Percentiles rank a stretch among this genome's conserved stretches.
phyloP scores from a whole-genome alignment of 2,113 vertebrate genomes.

The Nettapus auritus region DNA sequence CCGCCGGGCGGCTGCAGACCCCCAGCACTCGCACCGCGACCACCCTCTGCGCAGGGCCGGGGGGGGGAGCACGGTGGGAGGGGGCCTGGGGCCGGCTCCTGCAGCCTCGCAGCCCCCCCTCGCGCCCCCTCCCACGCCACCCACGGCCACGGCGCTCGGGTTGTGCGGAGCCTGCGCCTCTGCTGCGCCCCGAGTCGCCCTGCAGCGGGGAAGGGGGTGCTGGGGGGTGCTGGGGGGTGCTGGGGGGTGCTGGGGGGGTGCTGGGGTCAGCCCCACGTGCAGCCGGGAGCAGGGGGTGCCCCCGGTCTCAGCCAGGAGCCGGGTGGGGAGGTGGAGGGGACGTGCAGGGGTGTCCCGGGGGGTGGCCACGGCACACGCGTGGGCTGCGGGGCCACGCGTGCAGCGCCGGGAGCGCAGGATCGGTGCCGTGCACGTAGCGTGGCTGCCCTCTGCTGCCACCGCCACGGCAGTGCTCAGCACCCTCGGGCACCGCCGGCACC shows the following conservation, averaged over 20 bases:
- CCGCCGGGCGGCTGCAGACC: not conserved
- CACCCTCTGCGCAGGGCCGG: not conserved
- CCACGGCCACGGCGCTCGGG: not conserved
- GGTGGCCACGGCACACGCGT: not conserved
- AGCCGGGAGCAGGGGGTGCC: not conserved
- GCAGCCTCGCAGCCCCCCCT: not conserved
- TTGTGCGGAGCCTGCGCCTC: not conserved
- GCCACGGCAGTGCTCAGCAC: conserved; percentile 38
- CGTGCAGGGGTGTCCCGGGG: not conserved
- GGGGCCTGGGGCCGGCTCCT: not conserved
- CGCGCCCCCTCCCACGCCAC: not conserved
- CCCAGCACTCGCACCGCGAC: fast-evolving
- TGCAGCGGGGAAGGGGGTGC: not conserved
- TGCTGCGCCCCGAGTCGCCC: not conserved
- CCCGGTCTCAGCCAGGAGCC: not conserved
- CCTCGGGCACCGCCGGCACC: not conserved
- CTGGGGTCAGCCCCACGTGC: not conserved
- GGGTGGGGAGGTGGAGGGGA: not conserved
- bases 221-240: not conserved
- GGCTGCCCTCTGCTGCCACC: conserved; percentile 64
- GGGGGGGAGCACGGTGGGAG: not conserved
- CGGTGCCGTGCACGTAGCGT: not conserved
- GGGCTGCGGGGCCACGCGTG: not conserved
- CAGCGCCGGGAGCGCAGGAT: conserved; percentile 16
- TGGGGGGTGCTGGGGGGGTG: not conserved